Percentiles rank a stretch among this genome's conserved stretches.
Conservation (phyloP, 2,113 vertebrate species). For the Mormyrus lacerda region DNA sequence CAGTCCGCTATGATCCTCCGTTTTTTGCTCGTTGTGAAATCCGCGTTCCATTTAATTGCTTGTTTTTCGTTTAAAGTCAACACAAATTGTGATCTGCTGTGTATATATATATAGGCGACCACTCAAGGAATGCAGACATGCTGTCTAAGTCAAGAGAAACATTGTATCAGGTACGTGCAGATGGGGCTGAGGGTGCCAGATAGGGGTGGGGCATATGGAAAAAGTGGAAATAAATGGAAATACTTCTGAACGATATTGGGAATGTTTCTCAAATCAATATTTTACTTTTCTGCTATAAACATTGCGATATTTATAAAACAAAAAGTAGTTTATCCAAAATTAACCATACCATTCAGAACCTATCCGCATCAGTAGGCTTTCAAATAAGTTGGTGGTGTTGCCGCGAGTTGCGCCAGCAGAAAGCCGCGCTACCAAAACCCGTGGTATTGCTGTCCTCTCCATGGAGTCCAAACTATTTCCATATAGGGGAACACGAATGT, state of each 20-base stretch:
- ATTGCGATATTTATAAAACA: neutral
- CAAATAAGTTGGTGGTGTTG: neutral
- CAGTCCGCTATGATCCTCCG: neutral
- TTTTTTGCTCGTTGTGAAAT: neutral
- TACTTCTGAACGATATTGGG: neutral
- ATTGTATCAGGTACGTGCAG: neutral
- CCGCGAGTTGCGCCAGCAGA: neutral
- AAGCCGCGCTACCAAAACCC: neutral
- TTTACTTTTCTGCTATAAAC: neutral
- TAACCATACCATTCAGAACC: neutral
- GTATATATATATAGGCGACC: neutral
- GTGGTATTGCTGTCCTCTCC: neutral
- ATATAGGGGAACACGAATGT: neutral
- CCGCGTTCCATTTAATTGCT: neutral
- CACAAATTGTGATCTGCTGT: neutral
- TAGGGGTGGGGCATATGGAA: neutral
- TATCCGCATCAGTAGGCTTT: neutral
- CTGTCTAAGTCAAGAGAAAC: neutral
- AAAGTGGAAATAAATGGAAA: neutral
- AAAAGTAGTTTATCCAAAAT: neutral
- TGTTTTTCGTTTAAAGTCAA: neutral
- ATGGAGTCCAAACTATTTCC: neutral
- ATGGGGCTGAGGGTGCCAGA: neutral
- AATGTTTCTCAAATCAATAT: neutral
- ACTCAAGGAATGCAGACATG: neutral